A percentile compares a stretch with the other conserved stretches of the same genome.
Conservation (phyloP, 92 coral and sea anemone species). For the Meandrina meandrites region DNA sequence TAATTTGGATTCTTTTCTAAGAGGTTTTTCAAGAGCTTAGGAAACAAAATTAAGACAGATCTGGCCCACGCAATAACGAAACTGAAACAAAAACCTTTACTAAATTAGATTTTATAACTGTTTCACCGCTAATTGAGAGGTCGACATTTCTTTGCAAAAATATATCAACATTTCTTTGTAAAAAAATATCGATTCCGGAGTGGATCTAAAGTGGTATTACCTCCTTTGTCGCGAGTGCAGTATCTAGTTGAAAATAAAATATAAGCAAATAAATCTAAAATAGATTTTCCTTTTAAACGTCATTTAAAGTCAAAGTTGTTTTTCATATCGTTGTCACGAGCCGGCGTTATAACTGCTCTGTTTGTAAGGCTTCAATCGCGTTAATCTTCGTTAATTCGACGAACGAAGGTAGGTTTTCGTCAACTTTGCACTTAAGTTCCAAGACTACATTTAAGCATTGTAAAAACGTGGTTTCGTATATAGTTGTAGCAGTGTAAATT, state of each 20-base stretch:
- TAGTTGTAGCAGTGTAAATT: neutral
- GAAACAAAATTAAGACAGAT: neutral
- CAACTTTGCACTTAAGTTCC: neutral
- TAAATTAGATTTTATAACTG: neutral
- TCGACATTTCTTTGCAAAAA: neutral
- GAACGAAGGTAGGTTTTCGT: neutral
- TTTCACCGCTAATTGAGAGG: neutral
- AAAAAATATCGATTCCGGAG: neutral
- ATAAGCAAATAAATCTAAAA: neutral
- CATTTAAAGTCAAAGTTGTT: neutral
- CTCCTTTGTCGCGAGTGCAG: neutral
- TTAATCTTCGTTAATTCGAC: neutral
- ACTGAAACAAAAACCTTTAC: neutral
- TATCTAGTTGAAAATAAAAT: neutral
- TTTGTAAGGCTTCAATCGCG: neutral
- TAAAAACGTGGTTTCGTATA: neutral
- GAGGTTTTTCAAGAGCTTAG: neutral
- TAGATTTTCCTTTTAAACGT: constrained; percentile 2
- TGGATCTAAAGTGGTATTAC: neutral
- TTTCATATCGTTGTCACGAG: neutral
- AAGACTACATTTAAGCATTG: neutral
- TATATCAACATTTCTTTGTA: neutral
- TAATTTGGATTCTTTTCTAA: neutral
- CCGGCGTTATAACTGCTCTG: neutral
- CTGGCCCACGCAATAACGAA: neutral